Base-by-base conservation (phyloP, 2,888 invertebrate species). In the Cheilosia pagana region DNA sequence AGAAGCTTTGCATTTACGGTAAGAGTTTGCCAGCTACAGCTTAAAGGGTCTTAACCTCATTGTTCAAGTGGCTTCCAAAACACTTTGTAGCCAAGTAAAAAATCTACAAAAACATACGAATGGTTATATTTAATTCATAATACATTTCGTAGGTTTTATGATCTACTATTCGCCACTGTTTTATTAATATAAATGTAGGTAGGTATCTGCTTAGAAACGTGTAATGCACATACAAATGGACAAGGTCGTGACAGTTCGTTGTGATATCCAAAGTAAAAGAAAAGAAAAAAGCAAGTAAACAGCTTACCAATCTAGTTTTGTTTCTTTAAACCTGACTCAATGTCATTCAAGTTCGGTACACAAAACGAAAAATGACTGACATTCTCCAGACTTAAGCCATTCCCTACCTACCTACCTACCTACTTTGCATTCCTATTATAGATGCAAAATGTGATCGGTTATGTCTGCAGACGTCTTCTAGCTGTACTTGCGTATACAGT, bases 291-390 rank as follows among this genome's bases (percentile, higher is more conserved):
- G 45, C n/a, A 16, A 43, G 3, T n/a, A 45, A 25, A 43, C 25
- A 52, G 65, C 78, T 59, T 55, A 65, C 68, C 63, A 65, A 60
- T 85, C 79, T 65, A 28, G 79, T 70, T 72, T 70, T 79, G 41
- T 43, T 52, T 53, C 59, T 70, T 41, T 52, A 78, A 68, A 57
- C 83, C 45, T 31, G 75, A 7, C 63, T 59, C 70, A 85, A 79
- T 79, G 79, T 50, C 74, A 79, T 70, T 79, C 74, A 85, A 79
- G 83, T 85, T 75, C 83, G 75, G 19, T 60, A 52, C 50, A 50
- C n/a, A 70, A 21, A 52, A 31, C 43, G 12, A 75, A 79, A 45
- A 70, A 75, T 59, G 62, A 70, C 65, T 55, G 62, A 52, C 65
- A 62, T 41, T 68, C 59, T 62, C 55, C 48, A 28, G 16, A 10